These are phyloP conservation scores for Adelosebastes latens DNA, from an alignment of 2,797 vertebrate genomes.

Conservation along the genomic window DNA sequence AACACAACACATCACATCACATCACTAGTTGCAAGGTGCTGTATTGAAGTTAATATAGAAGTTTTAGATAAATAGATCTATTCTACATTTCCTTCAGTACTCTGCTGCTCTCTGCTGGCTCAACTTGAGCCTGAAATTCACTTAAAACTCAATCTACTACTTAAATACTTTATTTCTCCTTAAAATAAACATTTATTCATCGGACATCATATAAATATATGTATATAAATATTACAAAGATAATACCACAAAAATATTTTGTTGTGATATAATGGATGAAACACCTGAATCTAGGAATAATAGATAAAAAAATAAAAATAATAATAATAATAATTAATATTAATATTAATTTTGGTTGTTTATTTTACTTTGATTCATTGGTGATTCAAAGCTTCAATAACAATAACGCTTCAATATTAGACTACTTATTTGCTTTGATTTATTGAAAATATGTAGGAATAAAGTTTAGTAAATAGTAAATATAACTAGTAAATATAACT, in stretches of 20 bases:
- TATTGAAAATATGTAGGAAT: not conserved
- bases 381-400: not conserved
- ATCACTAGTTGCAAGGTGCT: not conserved
- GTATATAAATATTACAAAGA: not conserved
- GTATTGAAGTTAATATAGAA: not conserved
- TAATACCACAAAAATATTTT: not conserved
- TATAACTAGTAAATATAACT: too few species aligned
- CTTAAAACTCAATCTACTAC: not conserved
- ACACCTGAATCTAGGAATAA: not conserved
- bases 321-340: not conserved
- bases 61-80: not conserved
- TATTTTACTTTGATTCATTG: not conserved
- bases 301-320: not conserved
- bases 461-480: too few species aligned
- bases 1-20: not conserved
- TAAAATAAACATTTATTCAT: not conserved
- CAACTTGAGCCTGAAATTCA: not conserved
- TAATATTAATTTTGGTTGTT: not conserved
- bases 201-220: not conserved
- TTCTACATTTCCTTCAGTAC: not conserved
- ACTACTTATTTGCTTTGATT: not conserved
- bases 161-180: not conserved
- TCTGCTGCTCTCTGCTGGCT: conserved; percentile 28
- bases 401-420: not conserved
- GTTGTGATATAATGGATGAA: not conserved